Percentiles rank a stretch among this genome's conserved stretches.
Evolutionary conservation across 1,140 invertebrate species (phyloP).

Genomic region (Proctacanthus coquilletti): DNA sequence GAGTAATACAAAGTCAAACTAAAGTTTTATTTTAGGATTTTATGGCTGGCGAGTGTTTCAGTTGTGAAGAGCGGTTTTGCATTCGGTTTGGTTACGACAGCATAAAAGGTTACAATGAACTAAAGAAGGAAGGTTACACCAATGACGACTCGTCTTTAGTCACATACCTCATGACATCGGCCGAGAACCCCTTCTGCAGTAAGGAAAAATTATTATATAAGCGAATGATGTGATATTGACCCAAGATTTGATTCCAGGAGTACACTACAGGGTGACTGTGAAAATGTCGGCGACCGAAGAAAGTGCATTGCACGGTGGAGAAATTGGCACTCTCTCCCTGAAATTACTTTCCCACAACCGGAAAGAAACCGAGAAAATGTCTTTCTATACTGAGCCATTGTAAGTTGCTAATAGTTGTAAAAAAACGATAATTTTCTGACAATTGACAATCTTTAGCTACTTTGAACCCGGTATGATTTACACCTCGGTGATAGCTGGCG

Average conservation of each 20-base stretch:
- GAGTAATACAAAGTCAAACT: no score
- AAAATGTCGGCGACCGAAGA: constrained; percentile 55
- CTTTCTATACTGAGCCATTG: constrained; percentile 29
- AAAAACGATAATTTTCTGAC: background rate
- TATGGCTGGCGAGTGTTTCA: constrained; percentile 53
- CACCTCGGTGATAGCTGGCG: constrained; percentile 47
- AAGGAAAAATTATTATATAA: constrained; percentile 25
- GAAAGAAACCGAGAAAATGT: constrained; percentile 40
- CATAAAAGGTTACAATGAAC: constrained; percentile 33
- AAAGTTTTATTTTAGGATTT: no score
- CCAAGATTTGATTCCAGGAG: constrained; percentile 34
- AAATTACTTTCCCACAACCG: constrained; percentile 42
- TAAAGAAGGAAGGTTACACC: constrained; percentile 24
- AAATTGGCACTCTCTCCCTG: constrained; percentile 48
- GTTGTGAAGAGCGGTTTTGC: constrained; percentile 46
- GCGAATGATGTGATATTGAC: background rate
- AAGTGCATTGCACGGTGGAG: constrained; percentile 56
- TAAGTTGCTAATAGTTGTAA: constrained; percentile 4
- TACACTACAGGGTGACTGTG: constrained; percentile 57
- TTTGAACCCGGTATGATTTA: constrained; percentile 58
- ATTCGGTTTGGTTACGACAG: constrained; percentile 53
- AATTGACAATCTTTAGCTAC: constrained; percentile 27
- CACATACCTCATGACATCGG: constrained; percentile 53
- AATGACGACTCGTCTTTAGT: constrained; percentile 37
- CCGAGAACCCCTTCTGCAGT: constrained; percentile 56